Evolutionary conservation across 2,113 vertebrate genomes (phyloP).

Genomic region (Xenus cinereus): DNA sequence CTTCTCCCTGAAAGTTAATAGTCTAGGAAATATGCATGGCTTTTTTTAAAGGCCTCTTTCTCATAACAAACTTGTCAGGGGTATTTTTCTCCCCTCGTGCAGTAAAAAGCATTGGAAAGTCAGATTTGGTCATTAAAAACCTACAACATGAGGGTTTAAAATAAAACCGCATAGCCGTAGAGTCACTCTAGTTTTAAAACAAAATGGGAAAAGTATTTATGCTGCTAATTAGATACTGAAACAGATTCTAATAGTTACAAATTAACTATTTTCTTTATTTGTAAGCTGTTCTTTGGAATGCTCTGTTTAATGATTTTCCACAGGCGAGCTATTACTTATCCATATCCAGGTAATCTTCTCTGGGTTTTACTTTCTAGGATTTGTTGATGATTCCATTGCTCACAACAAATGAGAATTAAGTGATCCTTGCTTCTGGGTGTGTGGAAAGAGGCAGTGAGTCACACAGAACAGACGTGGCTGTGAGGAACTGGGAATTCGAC

Average conservation of each 20-base stretch:
- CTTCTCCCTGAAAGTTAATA: not conserved
- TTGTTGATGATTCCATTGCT: not conserved
- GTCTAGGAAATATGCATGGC: not conserved
- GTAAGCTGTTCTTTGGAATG: not conserved
- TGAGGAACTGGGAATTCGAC: not conserved
- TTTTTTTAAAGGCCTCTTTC: not conserved
- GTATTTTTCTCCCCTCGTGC: not conserved
- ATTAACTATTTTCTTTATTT: not conserved
- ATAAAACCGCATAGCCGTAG: not conserved
- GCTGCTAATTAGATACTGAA: not conserved
- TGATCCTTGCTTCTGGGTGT: not conserved
- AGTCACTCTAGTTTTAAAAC: not conserved
- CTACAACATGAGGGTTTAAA: not conserved
- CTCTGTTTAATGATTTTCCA: not conserved
- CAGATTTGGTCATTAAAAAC: not conserved
- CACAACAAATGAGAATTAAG: not conserved
- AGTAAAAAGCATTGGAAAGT: not conserved
- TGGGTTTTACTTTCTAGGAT: not conserved
- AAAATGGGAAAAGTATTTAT: not conserved
- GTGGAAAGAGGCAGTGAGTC: not conserved
- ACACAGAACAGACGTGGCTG: not conserved
- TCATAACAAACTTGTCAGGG: not conserved
- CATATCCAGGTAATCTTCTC: not conserved
- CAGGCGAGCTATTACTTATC: not conserved
- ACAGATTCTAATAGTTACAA: not conserved